Percentiles rank a stretch among this genome's conserved stretches.
Evolutionary conservation across 2,888 invertebrate genomes (phyloP).

Genomic region (Sarcophaga caerulescens): DNA sequence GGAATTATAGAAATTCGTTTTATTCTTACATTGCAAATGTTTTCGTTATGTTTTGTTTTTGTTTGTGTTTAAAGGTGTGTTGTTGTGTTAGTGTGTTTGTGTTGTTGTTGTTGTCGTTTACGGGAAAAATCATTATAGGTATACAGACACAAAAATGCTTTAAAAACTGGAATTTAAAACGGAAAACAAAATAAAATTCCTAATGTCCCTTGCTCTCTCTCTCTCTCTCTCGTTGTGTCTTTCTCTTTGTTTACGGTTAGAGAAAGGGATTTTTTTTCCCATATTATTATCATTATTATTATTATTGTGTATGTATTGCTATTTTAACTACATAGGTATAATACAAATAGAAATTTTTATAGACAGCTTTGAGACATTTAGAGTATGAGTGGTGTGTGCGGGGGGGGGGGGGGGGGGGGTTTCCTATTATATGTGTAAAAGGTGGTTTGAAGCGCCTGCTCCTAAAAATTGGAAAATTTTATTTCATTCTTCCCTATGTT

Average conservation of each 20-base stretch:
- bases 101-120: conserved; percentile 46
- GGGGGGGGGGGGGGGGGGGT: conserved; percentile 5
- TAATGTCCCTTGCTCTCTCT: background rate
- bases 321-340: conserved; percentile 25
- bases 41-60: background rate
- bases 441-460: conserved; percentile 67
- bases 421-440: background rate
- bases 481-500: conserved; percentile 42
- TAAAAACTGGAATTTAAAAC: conserved; percentile 39
- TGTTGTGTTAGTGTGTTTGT: background rate
- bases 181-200: conserved; percentile 20
- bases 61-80: background rate
- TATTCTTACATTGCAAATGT: conserved; percentile 45
- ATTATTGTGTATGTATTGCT: conserved; percentile 32
- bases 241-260: background rate
- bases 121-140: conserved; percentile 68
- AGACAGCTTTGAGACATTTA: conserved; percentile 67
- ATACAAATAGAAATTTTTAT: conserved; percentile 58
- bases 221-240: too few species aligned
- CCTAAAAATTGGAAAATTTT: conserved; percentile 66
- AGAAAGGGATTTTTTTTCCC: conserved; percentile 18
- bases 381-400: too few species aligned
- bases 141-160: conserved; percentile 69
- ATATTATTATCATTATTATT: background rate
- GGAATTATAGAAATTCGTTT: conserved; percentile 60